Base-by-base conservation (phyloP, 2,888 invertebrate genomes). In the Amblyteles armatorius region DNA sequence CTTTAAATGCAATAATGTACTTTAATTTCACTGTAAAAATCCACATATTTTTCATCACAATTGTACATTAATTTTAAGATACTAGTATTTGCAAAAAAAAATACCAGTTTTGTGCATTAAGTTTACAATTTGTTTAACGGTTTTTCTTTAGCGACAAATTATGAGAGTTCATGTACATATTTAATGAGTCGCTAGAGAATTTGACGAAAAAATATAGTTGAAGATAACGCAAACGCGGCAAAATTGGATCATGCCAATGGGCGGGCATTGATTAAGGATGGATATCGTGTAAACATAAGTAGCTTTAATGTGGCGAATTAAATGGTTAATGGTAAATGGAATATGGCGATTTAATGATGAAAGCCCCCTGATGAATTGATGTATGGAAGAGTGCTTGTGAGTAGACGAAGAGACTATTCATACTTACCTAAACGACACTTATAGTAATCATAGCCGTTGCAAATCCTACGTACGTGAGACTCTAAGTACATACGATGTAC, bases 341-440 rank as follows among this genome's bases (percentile, higher is more conserved):
- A 33, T 16, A 63, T n/a, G 29, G 40, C 67, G 67, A 44, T 44
- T 44, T n/a, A 50, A 80, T 65, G 63, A 11, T 33, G 63, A 55
- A 33, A 72, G 26, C 48, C 65, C 36, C 44, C 60, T n/a, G 44
- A 22, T 65, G 60, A 29, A 79, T 2, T 63, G 48, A 19, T 33
- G 67, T 40, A 68, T 67, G 71, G 2, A 55, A 48, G 29, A 57
- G 72, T 65, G 63, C 68, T 52, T 4, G 13, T 26, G 48, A 68
- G 11, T 87, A 74, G 50, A 82, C 82, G 69, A 78, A 74, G 73
- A 82, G 82, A 84, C 79, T 80, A 76, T 63, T 74, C 26, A 84
- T 88, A 89, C 89, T 89, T 88, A 89, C 89, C 89, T 83, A 88
- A 82, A 57, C 50, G 79, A 67, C 73, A 48, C 48, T 19, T 82